Evolutionary conservation across 2,797 vertebrate genomes (phyloP), one percentile per base, ranked within the genome.

Genomic region (Brotula barbata): DNA sequence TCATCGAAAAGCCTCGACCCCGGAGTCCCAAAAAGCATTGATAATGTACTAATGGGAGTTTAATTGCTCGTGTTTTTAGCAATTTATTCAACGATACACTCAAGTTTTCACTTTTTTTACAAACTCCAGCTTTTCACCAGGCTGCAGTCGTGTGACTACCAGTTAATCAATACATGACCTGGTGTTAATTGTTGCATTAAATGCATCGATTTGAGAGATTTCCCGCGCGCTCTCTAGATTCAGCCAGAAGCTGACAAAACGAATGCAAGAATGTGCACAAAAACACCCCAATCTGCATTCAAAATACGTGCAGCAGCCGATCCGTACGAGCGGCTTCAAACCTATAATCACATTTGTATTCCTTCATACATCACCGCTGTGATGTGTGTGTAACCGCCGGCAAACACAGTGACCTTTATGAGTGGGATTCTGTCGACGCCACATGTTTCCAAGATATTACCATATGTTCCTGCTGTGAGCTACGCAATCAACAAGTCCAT

Each of bases 401-500:
- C 17, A 67, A 66, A 15, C 44, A 31, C 28, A 22, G 50, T 47
- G 68, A 78, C 63, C 70, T 75, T 66, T 58, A 20, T 8, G 6
- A n/a, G 61, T 71, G 39, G 0, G 43, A 61, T 66, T 50, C 41
- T 45, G 48, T 51, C 43, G 46, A 48, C 7, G 16, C 23, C 28
- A 56, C 55, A 55, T 49, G 51, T 54, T 59, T 34, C 36, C 45
- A 22, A 60, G 46, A 54, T 21, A 45, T 62, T 49, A 11, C 52
- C 71, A 74, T 71, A 68, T 76, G 73, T 55, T 76, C 63, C 55
- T 50, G 2, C 69, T 45, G 56, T 64, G 77, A 71, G 57, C 73
- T 37, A 21, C 52, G 1, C 14, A 56, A 60, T 37, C 56, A 52
- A 68, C 44, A 25, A 62, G 57, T 63, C 59, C 54, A 20, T 51